Base-by-base conservation (phyloP, 2,797 vertebrate species). In the Danio kyathit region DNA sequence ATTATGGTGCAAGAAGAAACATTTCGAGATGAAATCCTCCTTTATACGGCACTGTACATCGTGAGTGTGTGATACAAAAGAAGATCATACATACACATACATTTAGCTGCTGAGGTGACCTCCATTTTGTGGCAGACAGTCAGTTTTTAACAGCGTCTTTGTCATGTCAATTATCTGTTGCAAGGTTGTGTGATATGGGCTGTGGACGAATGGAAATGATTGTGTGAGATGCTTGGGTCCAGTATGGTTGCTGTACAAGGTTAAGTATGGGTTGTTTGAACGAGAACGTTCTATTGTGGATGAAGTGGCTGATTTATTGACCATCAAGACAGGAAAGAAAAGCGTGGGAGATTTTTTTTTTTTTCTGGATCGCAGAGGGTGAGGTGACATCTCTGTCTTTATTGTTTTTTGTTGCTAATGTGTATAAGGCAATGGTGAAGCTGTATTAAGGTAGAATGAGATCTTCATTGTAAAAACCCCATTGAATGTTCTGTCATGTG, bases 111-210 rank as follows among this genome's bases (percentile, higher is more conserved):
- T 79, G 63, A 64, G 46, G 38, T 74, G 56, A 74, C 44, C 54
- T 76, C 71, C 71, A 83, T 84, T 83, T 83, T 73, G 66, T 76
- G 60, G 60, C 19, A 48, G 65, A 40, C 46, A 40, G 7, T 57
- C 29, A 76, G 40, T 80, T 73, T 66, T 61, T 74, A 56, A 49
- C 5, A 29, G 56, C 13, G 13, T 17, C 54, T 70, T 29, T 43
- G 21, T 77, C 21, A 57, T 57, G 64, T 40, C 29, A 60, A 19
- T 78, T 70, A 59, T 56, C 43, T 83, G 85, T 81, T 77, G 83
- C 88, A 84, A 87, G 91, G 90, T 90, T 90, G 89, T 88, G 80
- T 66, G 87, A 90, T 90, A 91, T 90, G 88, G 90, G 92, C 88
- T 90, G 89, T 89, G 88, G 90, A 17, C 29, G 65, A 64, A 10